Evolutionary conservation across 1,140 invertebrate genomes (phyloP), one percentile per base, ranked within the genome.

Genomic region (Drosophila navojoa): DNA sequence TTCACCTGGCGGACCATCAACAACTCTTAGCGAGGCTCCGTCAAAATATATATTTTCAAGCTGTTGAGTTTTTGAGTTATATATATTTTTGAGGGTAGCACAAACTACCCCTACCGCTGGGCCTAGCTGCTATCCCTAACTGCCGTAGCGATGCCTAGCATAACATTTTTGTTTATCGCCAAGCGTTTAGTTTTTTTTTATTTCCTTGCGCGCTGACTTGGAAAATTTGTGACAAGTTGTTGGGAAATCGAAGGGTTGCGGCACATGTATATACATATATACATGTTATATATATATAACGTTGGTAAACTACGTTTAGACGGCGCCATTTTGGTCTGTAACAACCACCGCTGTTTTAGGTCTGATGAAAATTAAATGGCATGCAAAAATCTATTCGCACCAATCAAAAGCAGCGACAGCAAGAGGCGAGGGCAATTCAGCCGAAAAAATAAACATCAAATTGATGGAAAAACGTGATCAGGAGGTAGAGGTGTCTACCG

Each of bases 331-430:
- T 89, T 89, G 76, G 62, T 35, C 47, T 44, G 25, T 25, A 74
- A 57, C 52, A 69, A 61, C 66, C 55, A 71, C 69, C 61, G 58
- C 35, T 38, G 35, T 38, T 38, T 53, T 58, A 44, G 54, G 38
- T 19, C 49, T 10, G 52, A 79, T 59, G 77, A 52, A 66, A 80
- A 89, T 70, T 60, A 76, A 80, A 59, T 70, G 77, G 66, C 77
- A 87, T 84, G 85, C 84, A 89, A 84, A 89, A 86, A 47, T 55
- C 47, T 67, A 70, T 68, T 58, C 71, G 79, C 79, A 89, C 84
- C 84, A 87, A 87, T 87, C 84, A 89, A 63, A 79, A 71, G 22
- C 50, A 47, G 47, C 42, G 4, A 7, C 32, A 40, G 53, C 35
- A 38, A 0, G 45, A 62, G 62, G 10, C 38, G 57, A 47, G 27